Evolutionary conservation across 2,888 invertebrate species (phyloP), one percentile per base, ranked within the genome.

Genomic region (Arrhopalites spinosus): DNA sequence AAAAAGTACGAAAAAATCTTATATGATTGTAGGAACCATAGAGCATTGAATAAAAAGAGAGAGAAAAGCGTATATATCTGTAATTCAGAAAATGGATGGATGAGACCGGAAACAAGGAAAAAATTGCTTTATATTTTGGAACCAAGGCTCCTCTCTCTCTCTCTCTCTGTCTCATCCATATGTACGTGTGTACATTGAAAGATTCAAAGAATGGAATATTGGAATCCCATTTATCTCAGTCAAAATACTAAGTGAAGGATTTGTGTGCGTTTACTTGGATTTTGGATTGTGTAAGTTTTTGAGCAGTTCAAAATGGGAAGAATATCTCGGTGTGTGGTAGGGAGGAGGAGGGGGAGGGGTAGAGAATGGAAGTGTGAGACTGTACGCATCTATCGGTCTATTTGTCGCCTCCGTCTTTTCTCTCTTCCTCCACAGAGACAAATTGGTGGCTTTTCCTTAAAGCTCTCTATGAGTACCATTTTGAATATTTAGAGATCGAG

Each of bases 201-300:
- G 75, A 74, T 77, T 77, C 78, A 78, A 78, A 74, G 50, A 11
- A 23, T 68, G 74, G 79, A 79, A 79, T 79, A 79, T 79, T 80
- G 79, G 79, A 80, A 80, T 80, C 76, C 78, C 78, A 80, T 80
- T 80, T 80, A 79, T 80, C 80, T 78, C 79, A 79, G 76, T 76
- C 76, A 76, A 76, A 70, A 76, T 76, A 69, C 76, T 76, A 76
- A 76, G 76, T 76, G 73, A 76, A 73, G 76, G 76, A 76, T 76
- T 76, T 76, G 69, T n/a, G n/a, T 69, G 73, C 63, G 63, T 47
- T 61, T 43, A 8, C n/a, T 50, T 47, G 25, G 47, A 68, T 25
- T 68, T n/a, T 68, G 50, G 23, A 47, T 61, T 61, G 59, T 61
- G 27, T 15, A 25, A 61, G 59, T 61, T 61, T 61, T 13, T n/a